Conservation (phyloP, 1,140 invertebrate genomes). For the Dreissena polymorpha region DNA sequence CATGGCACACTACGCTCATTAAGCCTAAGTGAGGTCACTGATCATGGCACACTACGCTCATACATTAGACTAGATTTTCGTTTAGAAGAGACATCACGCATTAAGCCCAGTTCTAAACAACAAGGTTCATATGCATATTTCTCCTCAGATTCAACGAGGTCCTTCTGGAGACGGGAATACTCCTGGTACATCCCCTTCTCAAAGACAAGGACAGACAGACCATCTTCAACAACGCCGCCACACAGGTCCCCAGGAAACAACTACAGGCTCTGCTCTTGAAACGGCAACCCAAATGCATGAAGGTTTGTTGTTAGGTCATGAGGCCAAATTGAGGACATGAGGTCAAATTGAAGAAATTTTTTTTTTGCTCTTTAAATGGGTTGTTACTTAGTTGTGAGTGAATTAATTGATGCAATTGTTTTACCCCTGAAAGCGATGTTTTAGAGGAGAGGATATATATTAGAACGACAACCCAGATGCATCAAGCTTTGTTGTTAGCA, state of each 20-base stretch:
- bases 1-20: no score
- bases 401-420: neutral
- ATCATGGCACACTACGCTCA: no score
- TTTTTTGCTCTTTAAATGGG: no score
- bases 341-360: neutral
- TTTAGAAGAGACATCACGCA: no score
- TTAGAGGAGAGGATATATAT: neutral
- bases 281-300: neutral
- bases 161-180: slow-evolving; percentile 30
- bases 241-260: slow-evolving; percentile 7
- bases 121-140: no score
- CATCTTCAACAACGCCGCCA: slow-evolving; percentile 16
- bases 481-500: neutral
- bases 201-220: slow-evolving; percentile 2
- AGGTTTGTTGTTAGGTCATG: neutral
- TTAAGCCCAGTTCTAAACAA: no score
- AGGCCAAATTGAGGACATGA: neutral
- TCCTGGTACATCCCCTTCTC: slow-evolving; percentile 38
- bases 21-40: no score
- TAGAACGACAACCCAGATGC: neutral
- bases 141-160: slow-evolving; percentile 38
- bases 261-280: slow-evolving; percentile 14
- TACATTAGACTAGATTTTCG: no score
- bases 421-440: neutral
- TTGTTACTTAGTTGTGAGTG: neutral